Base-by-base conservation (phyloP, 2,797 vertebrate genomes). In the Xenentodon cancila region DNA sequence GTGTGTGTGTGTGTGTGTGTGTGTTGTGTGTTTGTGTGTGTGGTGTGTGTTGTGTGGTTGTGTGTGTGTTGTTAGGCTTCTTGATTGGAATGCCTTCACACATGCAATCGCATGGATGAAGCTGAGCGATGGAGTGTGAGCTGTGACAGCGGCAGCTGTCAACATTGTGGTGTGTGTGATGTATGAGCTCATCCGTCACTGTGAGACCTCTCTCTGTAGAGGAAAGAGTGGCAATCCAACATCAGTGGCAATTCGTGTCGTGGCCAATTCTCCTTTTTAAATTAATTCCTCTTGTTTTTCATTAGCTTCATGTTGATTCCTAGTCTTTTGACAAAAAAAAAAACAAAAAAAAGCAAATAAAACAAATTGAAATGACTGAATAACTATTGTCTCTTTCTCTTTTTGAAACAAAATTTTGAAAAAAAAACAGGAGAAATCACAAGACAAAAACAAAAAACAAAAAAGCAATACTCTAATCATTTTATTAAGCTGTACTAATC, bases 121-220 rank as follows among this genome's bases (percentile, higher is more conserved):
- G 81, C 76, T 8, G 69, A 72, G 68, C 61, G 84, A 81, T 85
- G 67, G 66, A 74, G 82, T 84, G 81, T 87, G 82, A 87, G 74
- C 69, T 61, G 79, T 51, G 74, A 82, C 89, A 86, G 76, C 82
- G 85, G 85, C 85, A 88, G 86, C 87, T 91, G 92, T 92, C 91
- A 88, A 78, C 71, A 53, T 67, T 49, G 82, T 77, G 80, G 70
- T 79, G 79, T 77, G 72, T 77, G 75, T 91, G 90, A 92, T 91
- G 77, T 84, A 91, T 82, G 86, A 80, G 84, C 77, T 89, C 85
- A 89, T 88, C 87, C 52, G 76, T 89, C 83, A 83, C 71, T 45
- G 72, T 52, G 54, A 69, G 69, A 53, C 44, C 22, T 22, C 57
- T 60, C 54, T 66, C 68, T 53, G 74, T 50, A 42, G 63, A 63